Conservation (phyloP, 2,797 vertebrate genomes). For the Leptatherina wallacei region DNA sequence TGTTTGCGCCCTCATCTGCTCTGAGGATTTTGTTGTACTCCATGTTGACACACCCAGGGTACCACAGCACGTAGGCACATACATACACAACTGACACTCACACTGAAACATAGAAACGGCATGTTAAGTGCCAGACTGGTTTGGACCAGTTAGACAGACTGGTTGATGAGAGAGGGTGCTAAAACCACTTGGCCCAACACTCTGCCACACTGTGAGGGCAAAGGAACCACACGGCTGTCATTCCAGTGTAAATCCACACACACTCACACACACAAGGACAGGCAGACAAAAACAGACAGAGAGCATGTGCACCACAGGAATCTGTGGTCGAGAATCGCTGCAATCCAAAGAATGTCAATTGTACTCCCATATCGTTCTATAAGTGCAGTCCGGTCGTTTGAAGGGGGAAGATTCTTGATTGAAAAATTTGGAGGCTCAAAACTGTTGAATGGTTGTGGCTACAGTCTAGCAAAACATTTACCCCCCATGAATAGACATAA, state of each 20-base stretch:
- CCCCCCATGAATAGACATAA: constrained; percentile 57
- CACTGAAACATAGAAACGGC: constrained; percentile 51
- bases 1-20: constrained; percentile 29
- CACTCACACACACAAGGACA: constrained; percentile 54
- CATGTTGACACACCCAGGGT: constrained; percentile 32
- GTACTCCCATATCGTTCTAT: constrained; percentile 60
- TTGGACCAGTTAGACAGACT: constrained; percentile 67
- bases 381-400: constrained; percentile 55
- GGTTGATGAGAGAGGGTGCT: constrained; percentile 75
- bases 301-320: constrained; percentile 78
- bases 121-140: constrained; percentile 56
- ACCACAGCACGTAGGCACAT: constrained; percentile 30
- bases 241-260: constrained; percentile 71
- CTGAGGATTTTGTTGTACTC: neutral
- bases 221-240: constrained; percentile 73
- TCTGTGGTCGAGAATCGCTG: constrained; percentile 80
- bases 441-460: constrained; percentile 59
- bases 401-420: constrained; percentile 61
- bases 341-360: constrained; percentile 79
- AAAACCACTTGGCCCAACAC: constrained; percentile 76
- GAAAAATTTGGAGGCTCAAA: constrained; percentile 62
- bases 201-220: constrained; percentile 68
- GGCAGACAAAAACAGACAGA: constrained; percentile 71
- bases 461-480: constrained; percentile 68
- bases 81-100: constrained; percentile 22